phyloP scores from a whole-genome alignment of 2,888 invertebrate genomes.

The Petrolisthes manimaculis region DNA sequence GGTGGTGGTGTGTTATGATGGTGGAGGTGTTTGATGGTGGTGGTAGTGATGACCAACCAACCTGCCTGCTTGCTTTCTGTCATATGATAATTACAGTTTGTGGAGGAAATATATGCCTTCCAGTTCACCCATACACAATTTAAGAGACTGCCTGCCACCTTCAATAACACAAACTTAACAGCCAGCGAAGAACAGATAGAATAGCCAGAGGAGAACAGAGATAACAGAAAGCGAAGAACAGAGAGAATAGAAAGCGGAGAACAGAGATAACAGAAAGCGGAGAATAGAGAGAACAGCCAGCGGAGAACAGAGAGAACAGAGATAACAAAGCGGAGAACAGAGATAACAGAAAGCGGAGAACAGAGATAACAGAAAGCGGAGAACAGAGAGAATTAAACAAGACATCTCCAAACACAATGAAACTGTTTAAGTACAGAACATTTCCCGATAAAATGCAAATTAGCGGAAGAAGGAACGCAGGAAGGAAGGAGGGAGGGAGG shows the following conservation, averaged over 20 bases:
- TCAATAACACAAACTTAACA: too few relatives aligned
- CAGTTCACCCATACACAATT: too few relatives aligned
- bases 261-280: too few relatives aligned
- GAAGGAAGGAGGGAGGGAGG: background rate
- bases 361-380: background rate
- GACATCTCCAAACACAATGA: background rate
- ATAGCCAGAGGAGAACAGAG: background rate
- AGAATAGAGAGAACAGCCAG: background rate
- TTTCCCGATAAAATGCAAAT: background rate
- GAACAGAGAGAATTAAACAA: background rate
- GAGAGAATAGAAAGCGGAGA: background rate
- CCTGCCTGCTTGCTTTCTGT: too few relatives aligned
- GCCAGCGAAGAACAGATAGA: background rate
- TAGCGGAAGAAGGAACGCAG: background rate
- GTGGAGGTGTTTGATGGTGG: too few relatives aligned
- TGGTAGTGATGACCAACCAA: too few relatives aligned
- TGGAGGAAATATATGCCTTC: too few relatives aligned
- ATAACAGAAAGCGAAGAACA: background rate
- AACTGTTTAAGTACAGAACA: background rate
- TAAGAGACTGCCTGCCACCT: too few relatives aligned
- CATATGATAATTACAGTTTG: too few relatives aligned
- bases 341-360: too few relatives aligned
- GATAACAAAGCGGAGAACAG: too few relatives aligned
- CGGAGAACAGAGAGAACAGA: background rate
- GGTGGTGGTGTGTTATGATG: too few relatives aligned